Evolutionary conservation across 2,113 vertebrate genomes (phyloP).

Genomic region (Apeltes quadracus): DNA sequence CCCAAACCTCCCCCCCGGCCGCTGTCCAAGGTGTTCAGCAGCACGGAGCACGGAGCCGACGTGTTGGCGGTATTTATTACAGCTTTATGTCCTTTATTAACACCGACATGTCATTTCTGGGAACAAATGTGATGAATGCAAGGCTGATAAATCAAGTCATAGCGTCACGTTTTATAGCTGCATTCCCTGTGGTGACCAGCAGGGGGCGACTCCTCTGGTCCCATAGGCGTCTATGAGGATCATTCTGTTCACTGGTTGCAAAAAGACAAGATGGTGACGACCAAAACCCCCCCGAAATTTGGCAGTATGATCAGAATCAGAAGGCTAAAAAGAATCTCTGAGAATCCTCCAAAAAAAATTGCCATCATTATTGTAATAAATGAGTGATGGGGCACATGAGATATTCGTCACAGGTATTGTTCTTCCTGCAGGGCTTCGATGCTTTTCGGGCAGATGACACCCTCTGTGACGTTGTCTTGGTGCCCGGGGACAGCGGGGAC

Average conservation of each 20-base stretch:
- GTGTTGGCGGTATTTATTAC: conserved; percentile 73
- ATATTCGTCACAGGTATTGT: background rate
- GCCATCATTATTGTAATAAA: background rate
- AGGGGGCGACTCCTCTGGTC: background rate
- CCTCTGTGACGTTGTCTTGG: conserved; percentile 81
- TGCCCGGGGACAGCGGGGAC: conserved; percentile 80
- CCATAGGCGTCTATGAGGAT: background rate
- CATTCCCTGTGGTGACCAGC: background rate
- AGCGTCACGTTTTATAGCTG: background rate
- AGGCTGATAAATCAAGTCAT: background rate
- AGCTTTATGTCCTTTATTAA: background rate
- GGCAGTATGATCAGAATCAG: background rate
- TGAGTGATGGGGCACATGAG: background rate
- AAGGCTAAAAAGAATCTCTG: background rate
- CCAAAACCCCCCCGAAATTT: background rate
- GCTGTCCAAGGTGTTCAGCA: conserved; percentile 75
- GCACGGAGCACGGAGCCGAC: conserved; percentile 69
- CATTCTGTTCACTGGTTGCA: too few relatives aligned
- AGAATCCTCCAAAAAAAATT: too few relatives aligned
- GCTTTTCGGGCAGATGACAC: conserved; percentile 72
- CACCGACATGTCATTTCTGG: background rate
- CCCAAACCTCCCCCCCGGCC: conserved; percentile 73
- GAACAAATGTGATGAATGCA: background rate
- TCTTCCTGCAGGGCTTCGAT: conserved; percentile 73
- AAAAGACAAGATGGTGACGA: too few relatives aligned